A percentile compares a stretch with the other conserved stretches of the same genome.
These are phyloP conservation scores for Synergus gifuensis DNA, from an alignment of 2,888 invertebrate species.

Conservation along the genomic window DNA sequence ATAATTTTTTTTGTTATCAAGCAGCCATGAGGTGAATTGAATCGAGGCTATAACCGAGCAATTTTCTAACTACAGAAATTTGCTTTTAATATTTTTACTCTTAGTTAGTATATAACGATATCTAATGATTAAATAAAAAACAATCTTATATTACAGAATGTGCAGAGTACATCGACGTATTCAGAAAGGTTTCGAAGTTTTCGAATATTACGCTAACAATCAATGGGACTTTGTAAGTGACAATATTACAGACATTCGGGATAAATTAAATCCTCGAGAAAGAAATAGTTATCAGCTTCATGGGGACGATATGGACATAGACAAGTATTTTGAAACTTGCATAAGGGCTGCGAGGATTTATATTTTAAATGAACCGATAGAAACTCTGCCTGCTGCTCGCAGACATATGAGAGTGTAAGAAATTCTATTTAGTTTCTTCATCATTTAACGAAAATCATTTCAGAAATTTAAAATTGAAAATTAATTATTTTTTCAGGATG, in stretches of 20 bases:
- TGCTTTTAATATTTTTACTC: background rate
- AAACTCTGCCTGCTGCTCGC: constrained; percentile 88
- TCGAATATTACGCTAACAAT: constrained; percentile 95
- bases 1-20: too few species aligned
- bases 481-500: constrained; percentile 84
- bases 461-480: background rate
- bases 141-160: constrained; percentile 80
- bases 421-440: constrained; percentile 16
- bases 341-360: constrained; percentile 88
- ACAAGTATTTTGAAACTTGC: constrained; percentile 90
- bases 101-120: constrained; percentile 11
- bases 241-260: constrained; percentile 81
- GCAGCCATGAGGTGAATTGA: too few species aligned
- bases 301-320: constrained; percentile 86
- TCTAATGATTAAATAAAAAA: constrained; percentile 8
- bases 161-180: constrained; percentile 91
- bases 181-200: constrained; percentile 91
- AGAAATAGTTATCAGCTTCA: constrained; percentile 84
- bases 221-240: constrained; percentile 93
- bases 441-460: background rate
- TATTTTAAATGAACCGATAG: constrained; percentile 90
- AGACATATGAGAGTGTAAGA: constrained; percentile 89
- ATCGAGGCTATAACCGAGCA: too few species aligned
- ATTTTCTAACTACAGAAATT: background rate
- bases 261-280: constrained; percentile 83